Evolutionary conservation across 2,797 vertebrate species (phyloP).

Genomic region (Catostomus latipinnis): DNA sequence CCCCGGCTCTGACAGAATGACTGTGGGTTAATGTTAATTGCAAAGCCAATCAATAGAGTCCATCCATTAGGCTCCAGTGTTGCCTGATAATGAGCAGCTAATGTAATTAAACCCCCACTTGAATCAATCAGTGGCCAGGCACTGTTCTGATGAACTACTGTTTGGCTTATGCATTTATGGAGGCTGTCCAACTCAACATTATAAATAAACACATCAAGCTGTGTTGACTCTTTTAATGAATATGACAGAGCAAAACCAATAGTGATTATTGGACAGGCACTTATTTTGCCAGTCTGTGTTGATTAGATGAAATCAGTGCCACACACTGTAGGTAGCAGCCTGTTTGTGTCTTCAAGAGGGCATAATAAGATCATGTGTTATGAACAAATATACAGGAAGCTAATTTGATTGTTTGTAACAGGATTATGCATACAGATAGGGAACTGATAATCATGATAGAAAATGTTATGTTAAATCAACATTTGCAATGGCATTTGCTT

Average conservation of each 20-base stretch:
- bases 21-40: conserved; percentile 41
- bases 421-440: no score
- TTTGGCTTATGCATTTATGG: conserved; percentile 34
- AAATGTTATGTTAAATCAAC: no score
- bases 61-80: conserved; percentile 40
- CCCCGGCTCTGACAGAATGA: conserved; percentile 3
- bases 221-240: conserved; percentile 27
- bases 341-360: conserved; percentile 11
- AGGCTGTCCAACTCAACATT: conserved; percentile 29
- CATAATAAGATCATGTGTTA: conserved; percentile 8
- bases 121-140: conserved; percentile 44
- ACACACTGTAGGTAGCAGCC: neutral
- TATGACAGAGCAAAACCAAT: conserved; percentile 39
- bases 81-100: conserved; percentile 55
- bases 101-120: conserved; percentile 56
- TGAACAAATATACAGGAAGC: neutral
- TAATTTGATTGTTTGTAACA: conserved; percentile 6
- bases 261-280: conserved; percentile 21
- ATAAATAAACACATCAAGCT: conserved; percentile 46
- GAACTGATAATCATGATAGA: no score
- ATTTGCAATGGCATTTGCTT: no score
- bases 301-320: conserved; percentile 32
- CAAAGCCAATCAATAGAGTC: conserved; percentile 48
- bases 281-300: conserved; percentile 17
- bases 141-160: conserved; percentile 43